phyloP scores from a whole-genome alignment of 2,797 vertebrate species.

The Onychomys torridus region DNA sequence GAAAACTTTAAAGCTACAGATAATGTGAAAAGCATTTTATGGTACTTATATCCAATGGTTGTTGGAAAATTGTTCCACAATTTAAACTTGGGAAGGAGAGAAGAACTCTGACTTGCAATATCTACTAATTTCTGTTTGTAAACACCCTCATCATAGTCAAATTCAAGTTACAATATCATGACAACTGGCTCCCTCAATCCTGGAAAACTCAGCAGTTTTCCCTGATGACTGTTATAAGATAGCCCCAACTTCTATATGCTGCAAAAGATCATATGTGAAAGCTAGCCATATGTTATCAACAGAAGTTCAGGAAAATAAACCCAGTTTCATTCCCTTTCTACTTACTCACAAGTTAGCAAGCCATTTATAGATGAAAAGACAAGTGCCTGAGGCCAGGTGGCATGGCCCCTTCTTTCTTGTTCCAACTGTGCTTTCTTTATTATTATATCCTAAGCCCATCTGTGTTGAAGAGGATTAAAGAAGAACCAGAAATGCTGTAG shows the following conservation, averaged over 20 bases:
- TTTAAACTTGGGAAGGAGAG: not conserved
- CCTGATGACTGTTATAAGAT: not conserved
- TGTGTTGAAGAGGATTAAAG: not conserved
- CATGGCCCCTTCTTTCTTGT: not conserved
- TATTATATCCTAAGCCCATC: not conserved
- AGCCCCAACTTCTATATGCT: not conserved
- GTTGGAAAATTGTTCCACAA: not conserved
- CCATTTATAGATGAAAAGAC: not conserved
- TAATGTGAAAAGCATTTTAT: not conserved
- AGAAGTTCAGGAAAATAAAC: conserved; percentile 10
- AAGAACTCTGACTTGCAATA: not conserved
- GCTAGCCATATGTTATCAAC: not conserved
- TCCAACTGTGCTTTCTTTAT: not conserved
- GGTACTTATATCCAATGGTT: not conserved
- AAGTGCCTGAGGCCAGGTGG: too few relatives aligned
- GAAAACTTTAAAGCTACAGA: not conserved
- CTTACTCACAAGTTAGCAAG: not conserved
- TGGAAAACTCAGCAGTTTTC: not conserved
- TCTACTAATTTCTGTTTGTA: not conserved
- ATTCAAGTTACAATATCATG: not conserved
- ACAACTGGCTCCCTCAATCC: not conserved
- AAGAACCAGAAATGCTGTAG: conserved; percentile 1
- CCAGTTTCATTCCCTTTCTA: not conserved
- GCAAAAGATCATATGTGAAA: not conserved
- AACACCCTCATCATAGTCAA: not conserved